Conservation (phyloP, 2,888 invertebrate genomes). For the Malacosoma neustria region DNA sequence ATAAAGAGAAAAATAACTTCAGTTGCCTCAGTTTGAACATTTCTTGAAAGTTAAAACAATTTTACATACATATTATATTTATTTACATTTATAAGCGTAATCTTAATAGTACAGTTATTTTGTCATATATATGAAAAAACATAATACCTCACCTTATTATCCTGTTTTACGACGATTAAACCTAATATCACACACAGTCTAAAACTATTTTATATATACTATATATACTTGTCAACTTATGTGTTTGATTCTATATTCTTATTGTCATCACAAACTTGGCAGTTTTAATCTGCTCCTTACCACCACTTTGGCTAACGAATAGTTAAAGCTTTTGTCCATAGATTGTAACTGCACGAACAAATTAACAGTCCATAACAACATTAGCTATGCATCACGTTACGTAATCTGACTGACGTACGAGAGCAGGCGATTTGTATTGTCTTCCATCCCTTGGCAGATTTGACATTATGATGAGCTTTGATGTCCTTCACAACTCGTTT, state of each 20-base stretch:
- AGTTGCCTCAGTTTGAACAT: too few species aligned
- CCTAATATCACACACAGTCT: constrained; percentile 64
- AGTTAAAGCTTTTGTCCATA: constrained; percentile 62
- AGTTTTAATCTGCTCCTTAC: too few species aligned
- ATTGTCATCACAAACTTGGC: too few species aligned
- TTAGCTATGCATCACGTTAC: constrained; percentile 65
- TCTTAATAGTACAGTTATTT: neutral
- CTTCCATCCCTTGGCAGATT: constrained; percentile 1
- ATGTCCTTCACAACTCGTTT: constrained; percentile 9
- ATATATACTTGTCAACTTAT: neutral
- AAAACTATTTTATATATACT: constrained; percentile 13
- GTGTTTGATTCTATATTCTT: neutral
- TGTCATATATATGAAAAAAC: constrained; percentile 15
- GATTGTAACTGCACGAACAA: constrained; percentile 46
- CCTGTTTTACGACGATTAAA: constrained; percentile 21
- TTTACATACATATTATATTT: too few species aligned
- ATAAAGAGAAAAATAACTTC: too few species aligned
- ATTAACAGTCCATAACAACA: constrained; percentile 40
- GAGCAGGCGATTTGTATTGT: constrained; percentile 46
- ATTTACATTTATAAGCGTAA: neutral
- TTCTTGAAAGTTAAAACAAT: too few species aligned
- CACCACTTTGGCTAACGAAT: too few species aligned
- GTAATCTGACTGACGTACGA: constrained; percentile 68
- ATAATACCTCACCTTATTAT: constrained; percentile 12
- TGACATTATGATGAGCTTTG: neutral